Evolutionary conservation across 1,140 invertebrate genomes (phyloP), one percentile per base, ranked within the genome.

Genomic region (Littorina saxatilis): DNA sequence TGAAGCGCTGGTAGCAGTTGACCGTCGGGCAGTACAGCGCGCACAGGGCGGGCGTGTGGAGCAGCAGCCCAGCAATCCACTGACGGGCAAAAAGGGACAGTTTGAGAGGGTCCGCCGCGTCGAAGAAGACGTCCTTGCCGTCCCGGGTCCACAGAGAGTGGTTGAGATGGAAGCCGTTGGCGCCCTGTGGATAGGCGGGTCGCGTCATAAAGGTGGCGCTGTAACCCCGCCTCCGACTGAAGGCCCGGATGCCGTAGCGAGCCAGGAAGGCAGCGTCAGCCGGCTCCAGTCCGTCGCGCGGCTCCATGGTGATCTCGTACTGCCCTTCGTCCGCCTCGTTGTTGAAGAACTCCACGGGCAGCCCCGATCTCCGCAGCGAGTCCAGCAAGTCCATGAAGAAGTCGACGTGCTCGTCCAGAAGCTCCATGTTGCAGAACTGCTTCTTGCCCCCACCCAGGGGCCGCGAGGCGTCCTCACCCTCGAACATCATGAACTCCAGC

Each of bases 161-260:
- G 82, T 86, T 86, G 13, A 82, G 77, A 58, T 86, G 85, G n/a
- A 83, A 74, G 20, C 84, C 85, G 55, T 82, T 87, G 32, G 70
- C 66, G 20, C 78, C 47, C 35, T 66, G 40, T 2, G 73, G 32
- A 23, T 43, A 55, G 11, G 35, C 68, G 5, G 82, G 82, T n/a
- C 80, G 61, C 43, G 86, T 40, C 86, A 87, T 87, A 80, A 86
- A 87, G 17, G 85, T 85, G 1, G 84, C 80, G n/a, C 29, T 29
- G 50, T 68, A 32, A 13, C 72, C 70, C 2, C 58, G 27, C 43
- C 72, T n/a, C n/a, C 55, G 9, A 17, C 78, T 40, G 35, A 40
- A 32, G 27, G 52, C 47, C n/a, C 40, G 63, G 17, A 79, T n/a
- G 1, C 76, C 82, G n/a, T 83, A 70, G n/a, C 78, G 55, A 35